Evolutionary conservation across 1,140 invertebrate genomes (phyloP).

Genomic region (Pissodes strobi): DNA sequence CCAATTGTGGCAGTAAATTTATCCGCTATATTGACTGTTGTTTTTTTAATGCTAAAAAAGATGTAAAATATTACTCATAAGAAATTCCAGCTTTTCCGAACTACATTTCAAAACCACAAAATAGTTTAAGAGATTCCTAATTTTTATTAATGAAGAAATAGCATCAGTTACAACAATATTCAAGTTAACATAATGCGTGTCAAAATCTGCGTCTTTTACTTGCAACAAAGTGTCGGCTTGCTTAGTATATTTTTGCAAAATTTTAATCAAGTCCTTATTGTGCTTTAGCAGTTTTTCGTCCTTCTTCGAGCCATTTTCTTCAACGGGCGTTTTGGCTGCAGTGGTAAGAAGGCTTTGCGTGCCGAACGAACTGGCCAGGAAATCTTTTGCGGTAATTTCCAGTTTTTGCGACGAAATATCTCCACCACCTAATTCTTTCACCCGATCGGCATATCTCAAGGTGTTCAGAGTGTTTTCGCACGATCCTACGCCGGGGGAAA

Average conservation of each 20-base stretch:
- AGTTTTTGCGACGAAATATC: constrained; percentile 56
- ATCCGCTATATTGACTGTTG: no score
- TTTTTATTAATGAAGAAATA: constrained; percentile 35
- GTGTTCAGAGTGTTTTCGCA: constrained; percentile 98
- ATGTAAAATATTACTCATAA: no score
- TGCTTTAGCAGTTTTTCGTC: constrained; percentile 24
- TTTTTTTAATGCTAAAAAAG: no score
- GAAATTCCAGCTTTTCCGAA: no score
- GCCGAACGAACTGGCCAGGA: no score
- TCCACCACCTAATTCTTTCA: constrained; percentile 83
- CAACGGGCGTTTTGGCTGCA: background rate
- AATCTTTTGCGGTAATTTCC: no score
- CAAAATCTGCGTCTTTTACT: constrained; percentile 7
- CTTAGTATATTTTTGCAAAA: constrained; percentile 25
- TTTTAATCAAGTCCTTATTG: constrained; percentile 30
- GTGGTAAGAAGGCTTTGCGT: no score
- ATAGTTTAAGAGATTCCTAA: constrained; percentile 31
- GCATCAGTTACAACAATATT: constrained; percentile 36
- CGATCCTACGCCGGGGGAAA: constrained; percentile 90
- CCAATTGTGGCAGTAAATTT: no score
- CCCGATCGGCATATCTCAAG: constrained; percentile 92
- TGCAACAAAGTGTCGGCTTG: constrained; percentile 21
- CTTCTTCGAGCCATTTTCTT: constrained; percentile 2
- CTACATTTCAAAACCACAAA: constrained; percentile 30
- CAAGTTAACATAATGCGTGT: constrained; percentile 30